Conservation (phyloP, 2,888 invertebrate genomes). For the Papilio gigon region DNA sequence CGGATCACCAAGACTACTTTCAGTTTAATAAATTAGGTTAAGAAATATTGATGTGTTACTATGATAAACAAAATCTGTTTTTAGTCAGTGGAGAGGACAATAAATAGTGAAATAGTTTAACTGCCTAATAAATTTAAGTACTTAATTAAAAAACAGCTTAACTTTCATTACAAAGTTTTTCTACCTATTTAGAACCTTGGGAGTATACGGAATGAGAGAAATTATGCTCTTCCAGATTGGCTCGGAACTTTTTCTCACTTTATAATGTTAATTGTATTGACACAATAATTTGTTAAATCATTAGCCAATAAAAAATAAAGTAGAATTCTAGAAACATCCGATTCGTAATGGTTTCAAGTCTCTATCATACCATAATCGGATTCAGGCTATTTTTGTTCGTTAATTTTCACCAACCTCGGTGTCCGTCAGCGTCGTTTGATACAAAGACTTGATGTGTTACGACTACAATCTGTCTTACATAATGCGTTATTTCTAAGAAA, state of each 20-base stretch:
- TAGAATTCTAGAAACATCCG: background rate
- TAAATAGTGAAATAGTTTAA: too few species aligned
- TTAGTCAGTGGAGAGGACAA: background rate
- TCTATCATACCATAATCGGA: background rate
- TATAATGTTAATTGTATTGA: too few species aligned
- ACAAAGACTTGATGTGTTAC: slow-evolving; percentile 7
- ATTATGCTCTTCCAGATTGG: background rate
- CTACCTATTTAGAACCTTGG: background rate
- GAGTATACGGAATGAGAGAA: background rate
- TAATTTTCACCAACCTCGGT: slow-evolving; percentile 4
- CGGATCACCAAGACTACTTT: slow-evolving; percentile 74
- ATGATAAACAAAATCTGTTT: background rate
- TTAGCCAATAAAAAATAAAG: background rate
- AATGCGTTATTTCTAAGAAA: background rate
- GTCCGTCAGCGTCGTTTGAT: slow-evolving; percentile 11
- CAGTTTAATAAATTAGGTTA: slow-evolving; percentile 59
- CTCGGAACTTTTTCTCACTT: background rate
- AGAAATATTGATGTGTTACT: slow-evolving; percentile 46
- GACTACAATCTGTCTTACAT: slow-evolving; percentile 4
- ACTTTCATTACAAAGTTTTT: too few species aligned
- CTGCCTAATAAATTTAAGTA: too few species aligned
- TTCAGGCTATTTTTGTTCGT: background rate
- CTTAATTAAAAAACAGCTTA: too few species aligned
- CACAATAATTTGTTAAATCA: background rate
- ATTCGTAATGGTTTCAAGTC: background rate